Base-by-base conservation (phyloP, 2,113 vertebrate genomes). In the Cnemophilus loriae region DNA sequence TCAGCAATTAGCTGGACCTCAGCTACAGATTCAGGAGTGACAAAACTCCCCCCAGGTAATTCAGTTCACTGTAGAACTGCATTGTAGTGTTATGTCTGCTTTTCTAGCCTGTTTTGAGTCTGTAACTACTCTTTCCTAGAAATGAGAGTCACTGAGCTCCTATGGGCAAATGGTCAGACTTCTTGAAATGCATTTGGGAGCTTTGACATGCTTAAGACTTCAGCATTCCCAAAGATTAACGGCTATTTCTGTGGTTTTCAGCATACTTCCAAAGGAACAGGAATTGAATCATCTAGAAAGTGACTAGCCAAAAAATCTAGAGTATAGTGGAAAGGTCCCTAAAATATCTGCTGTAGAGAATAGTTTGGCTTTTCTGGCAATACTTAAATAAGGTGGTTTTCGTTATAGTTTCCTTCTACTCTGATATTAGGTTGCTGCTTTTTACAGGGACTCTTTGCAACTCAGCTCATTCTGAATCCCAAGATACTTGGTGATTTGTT, bases 251-350 rank as follows among this genome's bases (percentile, higher is more conserved):
- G 94, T 92, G 94, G 86, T 92, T 96, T 96, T 84, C 77, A 89
- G 50, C 47, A 53, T 90, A 65, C 12, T 69, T 95, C 67, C 78
- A 93, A 85, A 87, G 74, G 27, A 96, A 77, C 32, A 80, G 68
- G 68, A 86, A 86, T 73, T 95, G 90, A 81, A 91, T 96, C 55
- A 95, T 93, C 78, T 93, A 83, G 59, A 87, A 85, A 90, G 63
- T 83, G 63, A 90, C 75, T 33, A 80, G 90, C 83, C 79, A 89
- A 94, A 95, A 90, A 91, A 83, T 89, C 63, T 65, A 94, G 87
- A 96, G 63, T 57, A 61, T 69, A 39, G 67, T 61, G 30, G 79
- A 94, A 94, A 79, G 50, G 49, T 73, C 89, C 74, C 30, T 90
- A 60, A 93, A 95, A 90, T 89, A 78, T 87, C 63, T 69, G n/a